These are phyloP conservation scores for Palloptera scutellata DNA, from an alignment of 2,888 invertebrate genomes.

Conservation along the genomic window DNA sequence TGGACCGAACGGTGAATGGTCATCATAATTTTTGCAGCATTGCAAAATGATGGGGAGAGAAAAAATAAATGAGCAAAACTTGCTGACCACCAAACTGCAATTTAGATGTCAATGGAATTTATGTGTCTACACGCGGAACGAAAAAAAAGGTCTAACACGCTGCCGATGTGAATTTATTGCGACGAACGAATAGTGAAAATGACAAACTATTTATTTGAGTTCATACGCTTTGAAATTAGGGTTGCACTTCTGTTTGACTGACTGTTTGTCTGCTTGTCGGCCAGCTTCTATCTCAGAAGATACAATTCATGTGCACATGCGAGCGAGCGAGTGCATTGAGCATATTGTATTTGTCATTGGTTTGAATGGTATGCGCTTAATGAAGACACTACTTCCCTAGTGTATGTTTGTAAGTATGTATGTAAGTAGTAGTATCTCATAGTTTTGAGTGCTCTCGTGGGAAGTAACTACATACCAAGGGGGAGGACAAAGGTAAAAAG, in stretches of 20 bases:
- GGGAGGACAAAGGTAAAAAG: slow-evolving; percentile 33
- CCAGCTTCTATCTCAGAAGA: slow-evolving; percentile 44
- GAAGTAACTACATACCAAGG: slow-evolving; percentile 22
- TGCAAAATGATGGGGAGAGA: not conserved
- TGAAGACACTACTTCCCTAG: slow-evolving; percentile 18
- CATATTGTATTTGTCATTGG: slow-evolving; percentile 42
- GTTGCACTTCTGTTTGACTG: too few relatives aligned
- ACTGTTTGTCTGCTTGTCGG: not conserved
- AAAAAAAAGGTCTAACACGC: slow-evolving; percentile 16
- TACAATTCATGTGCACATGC: slow-evolving; percentile 36
- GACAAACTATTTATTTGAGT: slow-evolving; percentile 14
- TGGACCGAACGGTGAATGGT: not conserved
- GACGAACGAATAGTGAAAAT: slow-evolving; percentile 19
- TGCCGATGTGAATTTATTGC: slow-evolving; percentile 36
- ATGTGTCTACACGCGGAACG: slow-evolving; percentile 46
- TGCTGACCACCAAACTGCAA: slow-evolving; percentile 48
- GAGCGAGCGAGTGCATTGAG: not conserved
- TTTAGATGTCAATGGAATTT: slow-evolving; percentile 62
- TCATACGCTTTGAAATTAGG: too few relatives aligned
- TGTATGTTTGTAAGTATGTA: too few relatives aligned
- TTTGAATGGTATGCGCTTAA: slow-evolving; percentile 12
- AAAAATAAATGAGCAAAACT: slow-evolving; percentile 24
- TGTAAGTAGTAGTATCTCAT: not conserved
- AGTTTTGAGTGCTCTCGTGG: slow-evolving; percentile 29
- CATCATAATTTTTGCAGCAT: not conserved